These are phyloP conservation scores for Heliconius sara DNA, from an alignment of 2,888 invertebrate species.

Conservation along the genomic window DNA sequence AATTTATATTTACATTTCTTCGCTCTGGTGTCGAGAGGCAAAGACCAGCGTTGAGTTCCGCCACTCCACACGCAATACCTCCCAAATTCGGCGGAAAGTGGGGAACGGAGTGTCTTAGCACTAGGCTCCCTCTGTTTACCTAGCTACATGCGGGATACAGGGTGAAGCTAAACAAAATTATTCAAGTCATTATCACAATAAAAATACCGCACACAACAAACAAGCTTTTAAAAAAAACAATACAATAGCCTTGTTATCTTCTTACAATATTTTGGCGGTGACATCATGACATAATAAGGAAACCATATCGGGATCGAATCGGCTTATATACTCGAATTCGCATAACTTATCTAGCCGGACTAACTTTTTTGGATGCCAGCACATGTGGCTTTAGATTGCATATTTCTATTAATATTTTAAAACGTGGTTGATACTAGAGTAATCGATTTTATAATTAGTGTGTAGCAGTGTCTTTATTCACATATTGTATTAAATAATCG, in stretches of 20 bases:
- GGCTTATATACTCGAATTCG: constrained; percentile 25
- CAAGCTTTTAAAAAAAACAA: background rate
- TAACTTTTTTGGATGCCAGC: constrained; percentile 17
- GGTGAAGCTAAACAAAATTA: too few relatives aligned
- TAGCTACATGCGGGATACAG: too few relatives aligned
- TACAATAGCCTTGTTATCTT: background rate
- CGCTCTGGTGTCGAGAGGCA: too few relatives aligned
- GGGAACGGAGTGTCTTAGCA: too few relatives aligned
- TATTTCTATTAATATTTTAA: constrained; percentile 19
- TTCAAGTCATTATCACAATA: background rate
- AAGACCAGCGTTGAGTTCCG: too few relatives aligned
- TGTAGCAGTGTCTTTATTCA: constrained; percentile 17
- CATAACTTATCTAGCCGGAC: constrained; percentile 23
- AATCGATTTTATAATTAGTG: constrained; percentile 23
- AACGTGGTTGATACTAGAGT: constrained; percentile 7
- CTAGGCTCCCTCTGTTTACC: too few relatives aligned
- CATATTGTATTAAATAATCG: too few relatives aligned
- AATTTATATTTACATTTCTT: too few relatives aligned
- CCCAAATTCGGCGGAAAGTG: too few relatives aligned
- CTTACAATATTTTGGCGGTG: constrained; percentile 37
- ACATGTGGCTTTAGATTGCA: constrained; percentile 29
- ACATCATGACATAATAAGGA: constrained; percentile 38
- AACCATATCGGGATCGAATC: constrained; percentile 35
- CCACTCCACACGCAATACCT: too few relatives aligned
- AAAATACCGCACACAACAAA: background rate